These are phyloP conservation scores for Endotricha flammealis DNA, from an alignment of 2,888 invertebrate genomes.

Conservation along the genomic window DNA sequence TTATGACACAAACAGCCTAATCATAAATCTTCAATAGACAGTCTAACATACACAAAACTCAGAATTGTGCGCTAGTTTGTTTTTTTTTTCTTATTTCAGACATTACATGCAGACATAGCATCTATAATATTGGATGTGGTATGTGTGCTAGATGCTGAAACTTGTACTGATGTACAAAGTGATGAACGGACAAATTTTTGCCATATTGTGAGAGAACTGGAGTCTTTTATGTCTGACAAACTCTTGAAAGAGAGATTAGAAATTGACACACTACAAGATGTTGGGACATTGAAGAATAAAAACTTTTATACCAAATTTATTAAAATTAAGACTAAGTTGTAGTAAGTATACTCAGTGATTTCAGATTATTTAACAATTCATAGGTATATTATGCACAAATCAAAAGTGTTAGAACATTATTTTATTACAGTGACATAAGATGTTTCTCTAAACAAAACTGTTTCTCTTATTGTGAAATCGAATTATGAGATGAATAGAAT, in stretches of 20 bases:
- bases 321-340: conserved; percentile 97
- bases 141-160: conserved; percentile 91
- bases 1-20: too few relatives aligned
- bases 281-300: conserved; percentile 92
- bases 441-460: too few relatives aligned
- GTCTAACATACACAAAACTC: too few relatives aligned
- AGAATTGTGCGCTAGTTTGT: too few relatives aligned
- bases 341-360: conserved; percentile 95
- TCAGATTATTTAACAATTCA: too few relatives aligned
- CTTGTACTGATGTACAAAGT: conserved; percentile 82
- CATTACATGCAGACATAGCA: conserved; percentile 86
- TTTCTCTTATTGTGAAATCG: too few relatives aligned
- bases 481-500: too few relatives aligned
- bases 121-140: conserved; percentile 91
- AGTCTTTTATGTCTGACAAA: conserved; percentile 90
- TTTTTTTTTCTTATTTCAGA: conserved; percentile 64
- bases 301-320: conserved; percentile 96
- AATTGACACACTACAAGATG: conserved; percentile 94
- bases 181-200: conserved; percentile 87
- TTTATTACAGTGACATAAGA: too few relatives aligned
- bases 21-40: too few relatives aligned
- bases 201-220: conserved; percentile 86
- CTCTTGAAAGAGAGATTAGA: conserved; percentile 94
- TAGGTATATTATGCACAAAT: too few relatives aligned
- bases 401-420: too few relatives aligned